A percentile compares a stretch with the other conserved stretches of the same genome.
phyloP scores from a whole-genome alignment of 2,797 vertebrate species.

The Tympanoctomys barrerae region DNA sequence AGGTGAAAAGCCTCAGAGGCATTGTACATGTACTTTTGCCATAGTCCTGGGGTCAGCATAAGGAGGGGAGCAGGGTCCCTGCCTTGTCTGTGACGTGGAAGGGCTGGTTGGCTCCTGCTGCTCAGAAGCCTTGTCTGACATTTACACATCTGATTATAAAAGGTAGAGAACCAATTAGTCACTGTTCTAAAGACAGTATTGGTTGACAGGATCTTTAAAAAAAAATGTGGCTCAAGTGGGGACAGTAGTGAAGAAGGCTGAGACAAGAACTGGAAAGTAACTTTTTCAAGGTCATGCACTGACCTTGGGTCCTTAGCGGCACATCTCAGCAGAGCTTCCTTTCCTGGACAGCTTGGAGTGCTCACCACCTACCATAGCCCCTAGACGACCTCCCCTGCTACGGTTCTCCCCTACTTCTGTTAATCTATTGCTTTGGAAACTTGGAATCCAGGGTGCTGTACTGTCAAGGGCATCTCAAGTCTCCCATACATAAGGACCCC shows the following conservation, averaged over 20 bases:
- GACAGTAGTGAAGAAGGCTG: neutral
- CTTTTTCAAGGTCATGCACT: neutral
- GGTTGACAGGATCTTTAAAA: neutral
- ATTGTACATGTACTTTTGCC: neutral
- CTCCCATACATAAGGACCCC: neutral
- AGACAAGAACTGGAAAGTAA: neutral
- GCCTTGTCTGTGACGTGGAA: neutral
- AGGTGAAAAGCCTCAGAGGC: neutral
- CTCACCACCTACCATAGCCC: fast-evolving
- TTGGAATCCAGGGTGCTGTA: neutral
- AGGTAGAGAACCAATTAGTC: neutral
- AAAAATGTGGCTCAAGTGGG: neutral
- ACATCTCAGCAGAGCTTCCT: neutral
- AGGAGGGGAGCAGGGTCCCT: neutral
- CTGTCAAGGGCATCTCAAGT: neutral
- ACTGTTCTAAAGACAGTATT: neutral
- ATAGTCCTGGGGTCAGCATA: neutral
- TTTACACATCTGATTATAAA: neutral
- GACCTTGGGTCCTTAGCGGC: neutral
- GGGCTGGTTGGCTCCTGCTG: neutral
- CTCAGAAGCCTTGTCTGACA: neutral
- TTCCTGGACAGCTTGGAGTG: neutral
- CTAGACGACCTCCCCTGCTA: neutral
- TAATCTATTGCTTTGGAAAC: neutral
- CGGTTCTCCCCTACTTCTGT: neutral